A percentile compares a stretch with the other conserved stretches of the same genome.
Evolutionary conservation across 2,888 invertebrate genomes (phyloP).

Genomic region (Eulithis prunata): DNA sequence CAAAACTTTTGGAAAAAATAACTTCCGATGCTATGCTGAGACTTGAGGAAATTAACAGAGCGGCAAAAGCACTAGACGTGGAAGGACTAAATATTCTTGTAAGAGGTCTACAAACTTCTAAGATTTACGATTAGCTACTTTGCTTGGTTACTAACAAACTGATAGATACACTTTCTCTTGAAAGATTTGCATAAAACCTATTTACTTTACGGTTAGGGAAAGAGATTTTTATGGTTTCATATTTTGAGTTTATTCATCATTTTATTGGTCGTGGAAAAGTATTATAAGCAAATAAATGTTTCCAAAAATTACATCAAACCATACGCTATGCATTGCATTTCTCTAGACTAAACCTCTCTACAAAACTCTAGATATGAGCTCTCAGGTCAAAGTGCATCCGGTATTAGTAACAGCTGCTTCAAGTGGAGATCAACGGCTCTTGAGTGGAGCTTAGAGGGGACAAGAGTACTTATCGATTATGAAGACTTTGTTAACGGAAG

Average conservation of each 20-base stretch:
- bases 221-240: too few species aligned
- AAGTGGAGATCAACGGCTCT: slow-evolving; percentile 12
- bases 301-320: too few species aligned
- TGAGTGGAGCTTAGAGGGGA: slow-evolving; percentile 7
- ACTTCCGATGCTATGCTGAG: not conserved
- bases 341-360: too few species aligned
- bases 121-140: slow-evolving; percentile 4
- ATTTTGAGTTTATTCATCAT: too few species aligned
- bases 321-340: too few species aligned
- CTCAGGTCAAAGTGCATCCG: slow-evolving; percentile 13
- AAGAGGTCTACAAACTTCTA: not conserved
- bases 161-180: too few species aligned
- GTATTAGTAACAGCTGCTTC: slow-evolving; percentile 8
- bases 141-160: not conserved
- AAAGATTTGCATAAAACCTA: too few species aligned
- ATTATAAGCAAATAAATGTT: too few species aligned
- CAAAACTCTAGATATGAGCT: not conserved
- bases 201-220: too few species aligned
- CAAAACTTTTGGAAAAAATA: slow-evolving; percentile 9
- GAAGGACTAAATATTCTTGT: not conserved
- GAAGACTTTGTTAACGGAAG: not conserved
- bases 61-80: slow-evolving; percentile 12
- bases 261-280: too few species aligned
- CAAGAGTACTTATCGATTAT: slow-evolving; percentile 15
- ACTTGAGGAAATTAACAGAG: slow-evolving; percentile 9